A percentile compares a stretch with the other conserved stretches of the same genome.
Evolutionary conservation across 2,888 invertebrate genomes (phyloP).

Genomic region (Drosophila histrio): DNA sequence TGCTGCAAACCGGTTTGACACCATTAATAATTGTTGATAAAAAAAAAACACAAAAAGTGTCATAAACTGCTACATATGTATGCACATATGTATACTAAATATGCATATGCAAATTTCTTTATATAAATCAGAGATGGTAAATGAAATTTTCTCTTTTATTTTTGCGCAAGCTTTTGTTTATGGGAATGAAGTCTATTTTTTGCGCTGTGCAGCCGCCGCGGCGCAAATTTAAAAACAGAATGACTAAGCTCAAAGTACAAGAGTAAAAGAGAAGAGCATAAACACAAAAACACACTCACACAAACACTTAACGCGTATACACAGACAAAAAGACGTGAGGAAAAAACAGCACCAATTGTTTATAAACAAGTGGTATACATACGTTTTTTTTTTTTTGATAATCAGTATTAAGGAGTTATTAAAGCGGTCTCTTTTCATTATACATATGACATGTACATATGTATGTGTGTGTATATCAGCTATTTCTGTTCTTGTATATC

Average conservation of each 20-base stretch:
- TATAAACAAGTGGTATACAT: constrained; percentile 46
- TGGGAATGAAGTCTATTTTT: constrained; percentile 45
- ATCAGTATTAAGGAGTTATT: constrained; percentile 27
- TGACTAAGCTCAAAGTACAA: constrained; percentile 68
- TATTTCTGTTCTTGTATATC: constrained; percentile 3
- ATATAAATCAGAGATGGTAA: constrained; percentile 28
- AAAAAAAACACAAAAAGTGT: constrained; percentile 2
- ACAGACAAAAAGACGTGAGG: background rate
- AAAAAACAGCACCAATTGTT: constrained; percentile 34
- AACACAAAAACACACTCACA: constrained; percentile 13
- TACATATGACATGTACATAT: background rate
- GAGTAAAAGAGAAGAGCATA: constrained; percentile 39
- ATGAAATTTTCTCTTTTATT: constrained; percentile 61
- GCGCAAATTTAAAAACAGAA: constrained; percentile 51
- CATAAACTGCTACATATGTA: constrained; percentile 1
- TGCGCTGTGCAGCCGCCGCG: constrained; percentile 34
- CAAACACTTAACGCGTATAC: background rate
- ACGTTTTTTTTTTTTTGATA: constrained; percentile 23
- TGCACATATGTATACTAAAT: background rate
- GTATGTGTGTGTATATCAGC: constrained; percentile 8
- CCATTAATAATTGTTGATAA: constrained; percentile 16
- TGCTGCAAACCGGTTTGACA: constrained; percentile 62
- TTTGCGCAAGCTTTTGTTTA: constrained; percentile 42
- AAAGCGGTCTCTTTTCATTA: constrained; percentile 16
- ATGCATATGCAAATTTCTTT: constrained; percentile 16